Evolutionary conservation across 2,797 vertebrate genomes (phyloP).

Genomic region (Pipistrellus nathusii): DNA sequence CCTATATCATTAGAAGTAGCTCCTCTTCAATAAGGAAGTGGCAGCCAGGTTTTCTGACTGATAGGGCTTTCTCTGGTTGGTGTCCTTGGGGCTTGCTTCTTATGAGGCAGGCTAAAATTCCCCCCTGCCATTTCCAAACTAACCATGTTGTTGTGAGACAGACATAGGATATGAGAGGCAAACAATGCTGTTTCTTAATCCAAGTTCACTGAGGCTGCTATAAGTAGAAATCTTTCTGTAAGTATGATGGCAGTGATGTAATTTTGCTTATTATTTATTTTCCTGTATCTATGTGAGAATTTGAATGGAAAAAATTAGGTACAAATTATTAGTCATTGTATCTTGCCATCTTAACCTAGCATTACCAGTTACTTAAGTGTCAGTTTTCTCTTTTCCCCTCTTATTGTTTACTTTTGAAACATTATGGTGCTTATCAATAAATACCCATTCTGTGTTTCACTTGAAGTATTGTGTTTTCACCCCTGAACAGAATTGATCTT

Average conservation of each 20-base stretch:
- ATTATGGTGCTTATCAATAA: background rate
- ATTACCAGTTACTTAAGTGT: background rate
- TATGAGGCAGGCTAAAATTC: background rate
- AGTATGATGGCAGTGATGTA: background rate
- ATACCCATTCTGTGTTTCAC: background rate
- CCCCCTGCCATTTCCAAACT: background rate
- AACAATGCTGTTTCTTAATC: background rate
- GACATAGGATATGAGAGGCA: background rate
- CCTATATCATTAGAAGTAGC: background rate
- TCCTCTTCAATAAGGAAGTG: background rate
- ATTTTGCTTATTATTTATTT: background rate
- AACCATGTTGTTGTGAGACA: background rate
- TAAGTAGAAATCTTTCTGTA: background rate
- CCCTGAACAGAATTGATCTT: background rate
- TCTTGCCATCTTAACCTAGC: background rate
- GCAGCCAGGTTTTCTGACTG: background rate
- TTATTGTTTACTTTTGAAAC: background rate
- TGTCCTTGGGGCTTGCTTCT: background rate
- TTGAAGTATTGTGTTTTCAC: background rate
- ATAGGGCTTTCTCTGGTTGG: background rate
- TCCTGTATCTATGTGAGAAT: background rate
- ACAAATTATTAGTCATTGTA: background rate
- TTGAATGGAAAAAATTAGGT: background rate
- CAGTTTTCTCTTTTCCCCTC: background rate
- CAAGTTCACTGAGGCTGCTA: background rate